Evolutionary conservation across 2,888 invertebrate genomes (phyloP), one percentile per base, ranked within the genome.

Genomic region (Odontocolon sp.): DNA sequence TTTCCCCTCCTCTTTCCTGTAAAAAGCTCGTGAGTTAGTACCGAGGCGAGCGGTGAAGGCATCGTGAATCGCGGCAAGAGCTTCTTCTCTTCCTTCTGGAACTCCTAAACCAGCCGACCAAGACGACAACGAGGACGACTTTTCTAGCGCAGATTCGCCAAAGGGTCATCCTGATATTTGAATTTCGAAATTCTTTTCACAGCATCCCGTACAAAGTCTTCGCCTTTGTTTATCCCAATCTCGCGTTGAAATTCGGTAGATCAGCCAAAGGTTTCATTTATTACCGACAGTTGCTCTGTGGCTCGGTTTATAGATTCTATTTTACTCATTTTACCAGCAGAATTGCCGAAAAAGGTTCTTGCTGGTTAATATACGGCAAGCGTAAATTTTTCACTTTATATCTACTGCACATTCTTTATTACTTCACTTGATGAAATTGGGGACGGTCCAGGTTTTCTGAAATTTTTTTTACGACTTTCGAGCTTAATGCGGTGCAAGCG

Each of bases 1-100:
- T 45, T 61, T 38, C 57, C 40, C 31, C n/a, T 61, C 40, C 33
- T n/a, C 47, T 67, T 47, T 31, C 33, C 23, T 69, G 57, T 78
- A 74, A 74, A 74, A 74, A 70, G 69, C 72, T 68, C 77, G 69
- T 79, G 80, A 80, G 77, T 80, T 80, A 80, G 75, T 79, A 59
- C 72, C 70, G 40, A 63, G 56, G 72, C 69, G 77, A 78, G 77
- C 69, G 78, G 71, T 69, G 77, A 77, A 72, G 69, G 72, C 68
- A 79, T 77, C 77, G 72, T 76, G 77, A 77, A 76, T 71, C 71
- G 76, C 38, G 63, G 77, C 47, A 67, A 72, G 63, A 72, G 73
- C 61, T 78, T 72, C 59, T 42, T 68, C 50, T 50, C 42, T 40
- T 40, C 54, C 11, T 40, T 8, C 52, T 50, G 9, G 21, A 28